Base-by-base conservation (phyloP, 2,888 invertebrate genomes). In the Masnerella sp. region DNA sequence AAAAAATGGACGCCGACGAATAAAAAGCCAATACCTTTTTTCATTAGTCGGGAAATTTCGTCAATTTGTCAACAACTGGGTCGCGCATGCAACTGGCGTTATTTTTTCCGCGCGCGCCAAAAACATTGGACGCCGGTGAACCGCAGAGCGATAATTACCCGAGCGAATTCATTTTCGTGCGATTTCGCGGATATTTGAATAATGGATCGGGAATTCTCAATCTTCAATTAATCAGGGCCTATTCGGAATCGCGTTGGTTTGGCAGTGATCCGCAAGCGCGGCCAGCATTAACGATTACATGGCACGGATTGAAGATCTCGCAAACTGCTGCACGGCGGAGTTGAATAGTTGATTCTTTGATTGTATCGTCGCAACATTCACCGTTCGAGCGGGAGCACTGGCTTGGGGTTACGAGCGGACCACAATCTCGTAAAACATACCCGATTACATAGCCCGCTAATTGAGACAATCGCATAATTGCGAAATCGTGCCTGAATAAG, bases 341-440 rank as follows among this genome's bases (percentile, higher is more conserved):
- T 30, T 32, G 30, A 36, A 47, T 54, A 56, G 69, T 47, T 62
- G 61, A 54, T 61, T 70, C 62, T 62, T 70, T 30, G 62, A 70
- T 51, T 56, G 56, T 64, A 62, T 62, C 62, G 54, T 61, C 47
- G 30, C 42, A 28, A 43, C 42, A 58, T 56, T 70, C 49, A 34
- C 42, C 49, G 30, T 42, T 20, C 20, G 28, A 49, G 38, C 56
- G 40, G 34, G n/a, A 47, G 47, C 34, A 61, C 56, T 45, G 15
- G 69, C 40, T 42, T 25, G 22, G 32, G 56, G 62, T 62, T 56
- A 56, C 49, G 43, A 56, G 58, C 56, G 34, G 20, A 62, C 56
- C 70, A 49, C 49, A 70, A 51, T 56, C 69, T 62, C 56, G 49
- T 64, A 58, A 58, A 64, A 71, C 51, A 51, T 42, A 51, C 32